Conservation (phyloP, 2,113 vertebrate genomes). For the Thalassarche chlororhynchos region DNA sequence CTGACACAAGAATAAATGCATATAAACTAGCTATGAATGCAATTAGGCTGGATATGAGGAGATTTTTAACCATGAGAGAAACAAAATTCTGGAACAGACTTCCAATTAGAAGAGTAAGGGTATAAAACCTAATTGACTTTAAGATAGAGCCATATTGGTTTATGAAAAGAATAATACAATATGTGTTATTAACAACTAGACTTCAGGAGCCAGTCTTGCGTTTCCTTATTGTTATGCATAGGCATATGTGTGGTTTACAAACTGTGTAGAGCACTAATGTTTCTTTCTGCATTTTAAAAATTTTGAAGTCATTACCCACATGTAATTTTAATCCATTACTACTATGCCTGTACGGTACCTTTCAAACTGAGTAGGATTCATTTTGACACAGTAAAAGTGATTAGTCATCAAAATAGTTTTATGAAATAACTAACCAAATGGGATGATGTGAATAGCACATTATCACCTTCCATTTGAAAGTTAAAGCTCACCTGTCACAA, state of each 20-base stretch:
- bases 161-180: neutral
- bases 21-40: neutral
- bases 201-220: neutral
- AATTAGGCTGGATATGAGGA: conserved; percentile 28
- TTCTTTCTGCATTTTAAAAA: neutral
- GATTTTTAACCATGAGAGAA: conserved; percentile 21
- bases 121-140: conserved; percentile 26
- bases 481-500: conserved; percentile 32
- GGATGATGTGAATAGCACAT: conserved; percentile 33
- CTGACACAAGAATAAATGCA: conserved; percentile 48
- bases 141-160: neutral
- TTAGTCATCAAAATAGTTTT: conserved; percentile 57
- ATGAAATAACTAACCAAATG: conserved; percentile 43
- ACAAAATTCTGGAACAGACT: neutral
- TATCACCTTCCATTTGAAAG: conserved; percentile 21
- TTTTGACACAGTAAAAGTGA: conserved; percentile 56
- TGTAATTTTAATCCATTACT: conserved; percentile 29
- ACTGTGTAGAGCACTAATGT: neutral
- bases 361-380: conserved; percentile 44
- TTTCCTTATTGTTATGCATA: neutral
- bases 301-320: neutral
- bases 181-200: neutral
- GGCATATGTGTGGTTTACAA: neutral
- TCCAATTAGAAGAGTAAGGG: neutral
- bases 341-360: neutral